Evolutionary conservation across 2,113 vertebrate genomes (phyloP), one percentile per base, ranked within the genome.

Genomic region (Nycticryphes semicollaris): DNA sequence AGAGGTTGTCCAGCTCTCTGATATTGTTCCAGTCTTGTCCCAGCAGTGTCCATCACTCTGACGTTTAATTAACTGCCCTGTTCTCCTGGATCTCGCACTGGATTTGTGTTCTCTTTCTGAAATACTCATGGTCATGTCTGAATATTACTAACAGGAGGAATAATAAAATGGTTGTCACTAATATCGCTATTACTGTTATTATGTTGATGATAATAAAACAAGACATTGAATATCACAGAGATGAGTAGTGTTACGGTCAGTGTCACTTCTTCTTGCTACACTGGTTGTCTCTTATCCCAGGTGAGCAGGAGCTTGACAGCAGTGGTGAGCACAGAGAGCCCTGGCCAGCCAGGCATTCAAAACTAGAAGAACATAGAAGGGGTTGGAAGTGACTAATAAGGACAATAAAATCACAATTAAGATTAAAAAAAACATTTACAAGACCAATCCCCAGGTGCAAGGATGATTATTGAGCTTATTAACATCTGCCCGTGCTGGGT

Each of bases 31-130:
- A 82, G 89, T 74, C 93, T 92, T 96, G 88, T 94, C 80, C 94
- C 84, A 93, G 83, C 89, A 90, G 96, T 97, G 95, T 89, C 96
- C 82, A 82, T 97, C 95, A 96, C 93, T 87, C 90, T 96, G 95
- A 95, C 83, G 4, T 96, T 95, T 96, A 96, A 97, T 98, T 97
- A 96, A 96, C 69, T 95, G 81, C 86, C 93, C 94, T 63, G 53
- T 85, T 96, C 85, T 77, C 78, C 89, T 94, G 81, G 63, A 96
- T 78, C 84, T 82, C 85, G 47, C 57, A 15, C 53, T 12, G 48
- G 70, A 50, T 95, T 92, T 92, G 87, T 77, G 59, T 92, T 93
- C 91, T 85, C 63, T 91, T 77, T 87, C 89, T 77, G 81, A 83
- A 96, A 89, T 73, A 91, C 94, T 66, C 20, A 16, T 66, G 87